Conservation (phyloP, 1,140 invertebrate genomes). For the Thaumatotibia leucotreta region DNA sequence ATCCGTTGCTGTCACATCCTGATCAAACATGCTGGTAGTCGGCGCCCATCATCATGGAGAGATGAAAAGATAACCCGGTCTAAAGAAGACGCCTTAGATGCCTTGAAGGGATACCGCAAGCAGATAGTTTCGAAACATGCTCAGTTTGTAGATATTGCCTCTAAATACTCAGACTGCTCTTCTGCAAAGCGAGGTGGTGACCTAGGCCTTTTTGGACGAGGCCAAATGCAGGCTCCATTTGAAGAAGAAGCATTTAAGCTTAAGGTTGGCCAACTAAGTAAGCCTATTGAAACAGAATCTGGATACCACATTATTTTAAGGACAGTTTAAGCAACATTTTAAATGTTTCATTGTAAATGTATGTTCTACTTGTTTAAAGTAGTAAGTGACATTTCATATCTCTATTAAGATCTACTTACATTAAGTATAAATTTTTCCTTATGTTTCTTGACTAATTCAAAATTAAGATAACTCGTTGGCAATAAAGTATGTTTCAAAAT, state of each 20-base stretch:
- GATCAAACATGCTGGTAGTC: conserved; percentile 96
- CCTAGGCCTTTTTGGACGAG: conserved; percentile 93
- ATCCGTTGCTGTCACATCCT: conserved; percentile 95
- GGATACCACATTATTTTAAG: conserved; percentile 97
- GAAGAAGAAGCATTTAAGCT: conserved; percentile 97
- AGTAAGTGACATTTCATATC: neutral
- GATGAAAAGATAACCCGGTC: conserved; percentile 94
- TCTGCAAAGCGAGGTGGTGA: conserved; percentile 97
- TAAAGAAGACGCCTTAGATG: conserved; percentile 95
- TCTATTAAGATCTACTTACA: neutral
- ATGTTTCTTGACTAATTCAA: neutral
- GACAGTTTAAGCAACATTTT: conserved; percentile 81
- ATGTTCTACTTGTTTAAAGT: neutral
- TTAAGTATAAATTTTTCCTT: neutral
- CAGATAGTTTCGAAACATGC: conserved; percentile 88
- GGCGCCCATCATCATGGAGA: conserved; percentile 96
- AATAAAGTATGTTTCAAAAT: conserved; percentile 1
- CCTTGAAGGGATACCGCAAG: conserved; percentile 90
- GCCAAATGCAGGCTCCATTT: conserved; percentile 97
- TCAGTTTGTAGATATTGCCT: conserved; percentile 92
- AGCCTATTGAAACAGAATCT: conserved; percentile 96
- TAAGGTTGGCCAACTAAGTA: conserved; percentile 94
- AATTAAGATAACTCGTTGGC: neutral
- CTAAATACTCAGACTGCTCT: conserved; percentile 96
- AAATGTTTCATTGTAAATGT: neutral